Evolutionary conservation across 2,888 invertebrate genomes (phyloP), one percentile per base, ranked within the genome.

Genomic region (Andrena bicolor): DNA sequence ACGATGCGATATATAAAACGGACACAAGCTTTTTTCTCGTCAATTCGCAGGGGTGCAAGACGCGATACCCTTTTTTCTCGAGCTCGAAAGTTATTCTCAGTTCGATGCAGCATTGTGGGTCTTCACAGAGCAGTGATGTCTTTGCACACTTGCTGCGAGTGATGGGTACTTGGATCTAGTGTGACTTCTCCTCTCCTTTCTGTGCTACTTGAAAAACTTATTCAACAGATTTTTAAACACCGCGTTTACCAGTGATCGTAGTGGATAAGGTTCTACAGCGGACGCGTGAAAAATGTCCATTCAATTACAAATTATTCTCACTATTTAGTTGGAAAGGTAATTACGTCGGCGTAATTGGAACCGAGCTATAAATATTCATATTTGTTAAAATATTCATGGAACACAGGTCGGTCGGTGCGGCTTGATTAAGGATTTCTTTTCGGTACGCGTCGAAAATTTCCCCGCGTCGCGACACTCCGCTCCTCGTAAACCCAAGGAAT

Each of bases 351-450:
- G 32, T 74, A 73, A 70, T 61, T 56, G 48, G 70, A 16, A 58
- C 7, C 41, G n/a, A 41, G 41, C 41, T 16, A 32, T 63, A 30
- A 82, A 66, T 78, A 75, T 78, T 75, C 64, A 60, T 56, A 35
- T 16, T 53, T 35, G 20, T 65, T 83, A 68, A 76, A 56, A 74
- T 74, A 78, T 78, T 78, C 66, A 80, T 68, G 71, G 13, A 64
- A 23, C 4, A 1, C 20, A 5, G 0, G 13, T 32, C 20, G 53
- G 32, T 4, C 16, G 35, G 35, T 20, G 70, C 51, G 20, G 20
- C 26, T 32, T 49, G 49, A 35, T 66, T 35, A 51, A 66, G 60
- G 30, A 51, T 53, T 20, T 41, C 41, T 53, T 60, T 53, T 13
- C n/a, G 23, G n/a, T 32, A 26, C 8, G n/a, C 0, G 23, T 41